Conservation (phyloP, 2,113 vertebrate genomes). For the Anser brachyrhynchus region DNA sequence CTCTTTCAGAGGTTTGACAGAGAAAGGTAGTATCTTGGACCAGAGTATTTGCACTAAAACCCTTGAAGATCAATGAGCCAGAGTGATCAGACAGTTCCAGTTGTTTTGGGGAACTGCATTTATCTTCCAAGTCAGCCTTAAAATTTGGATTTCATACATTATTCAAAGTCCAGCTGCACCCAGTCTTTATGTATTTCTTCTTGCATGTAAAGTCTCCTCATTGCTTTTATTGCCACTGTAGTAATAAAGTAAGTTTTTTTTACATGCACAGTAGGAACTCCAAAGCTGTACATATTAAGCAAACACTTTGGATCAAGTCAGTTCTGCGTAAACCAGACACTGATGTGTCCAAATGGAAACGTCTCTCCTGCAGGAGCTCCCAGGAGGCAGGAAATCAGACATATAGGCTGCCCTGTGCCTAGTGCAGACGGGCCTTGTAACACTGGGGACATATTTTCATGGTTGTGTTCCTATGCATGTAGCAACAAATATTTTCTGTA, state of each 20-base stretch:
- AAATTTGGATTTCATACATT: conserved; percentile 70
- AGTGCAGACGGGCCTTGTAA: not conserved
- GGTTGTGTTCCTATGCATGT: not conserved
- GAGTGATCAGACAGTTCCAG: conserved; percentile 32
- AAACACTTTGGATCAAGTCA: conserved; percentile 51
- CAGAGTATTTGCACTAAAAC: conserved; percentile 13
- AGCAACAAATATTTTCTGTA: not conserved
- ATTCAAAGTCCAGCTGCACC: conserved; percentile 66
- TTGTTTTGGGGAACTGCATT: conserved; percentile 39
- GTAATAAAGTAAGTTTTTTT: conserved; percentile 5
- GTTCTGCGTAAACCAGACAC: conserved; percentile 51
- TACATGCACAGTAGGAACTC: conserved; percentile 19
- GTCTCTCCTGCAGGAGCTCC: not conserved
- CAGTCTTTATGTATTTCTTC: conserved; percentile 30
- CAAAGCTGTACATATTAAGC: conserved; percentile 39
- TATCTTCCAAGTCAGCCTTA: conserved; percentile 65
- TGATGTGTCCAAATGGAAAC: conserved; percentile 41
- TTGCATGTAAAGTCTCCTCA: conserved; percentile 63
- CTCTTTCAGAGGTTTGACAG: not conserved
- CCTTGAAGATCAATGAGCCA: conserved; percentile 68
- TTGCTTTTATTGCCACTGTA: conserved; percentile 5
- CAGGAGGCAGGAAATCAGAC: not conserved
- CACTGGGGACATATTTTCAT: not conserved
- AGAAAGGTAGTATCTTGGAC: not conserved
- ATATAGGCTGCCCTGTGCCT: not conserved